Base-by-base conservation (phyloP, 2,113 vertebrate genomes). In the Dascyllus trimaculatus region DNA sequence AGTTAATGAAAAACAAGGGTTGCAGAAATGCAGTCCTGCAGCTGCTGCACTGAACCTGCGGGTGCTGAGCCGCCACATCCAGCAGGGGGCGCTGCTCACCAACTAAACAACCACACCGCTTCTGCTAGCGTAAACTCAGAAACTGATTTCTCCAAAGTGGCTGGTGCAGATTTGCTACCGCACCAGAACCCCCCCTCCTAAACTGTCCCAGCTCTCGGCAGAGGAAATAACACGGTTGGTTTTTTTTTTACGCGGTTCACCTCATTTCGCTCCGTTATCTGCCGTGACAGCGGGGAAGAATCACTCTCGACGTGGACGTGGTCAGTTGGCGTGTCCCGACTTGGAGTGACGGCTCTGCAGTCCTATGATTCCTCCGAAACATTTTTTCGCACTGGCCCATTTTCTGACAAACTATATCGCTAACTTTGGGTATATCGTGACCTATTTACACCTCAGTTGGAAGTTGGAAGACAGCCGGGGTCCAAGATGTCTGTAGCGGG, bases 401-500 rank as follows among this genome's bases (percentile, higher is more conserved):
- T 72, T 85, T 81, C 62, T 73, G 19, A 76, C 53, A 45, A 73
- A 85, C 61, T 84, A 32, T 40, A 68, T 11, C 58, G 38, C 70
- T 62, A 74, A 78, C 69, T 83, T 77, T 65, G 48, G 17, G 57
- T 64, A 15, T 25, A 46, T 56, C 51, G 32, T 35, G 32, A 74
- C 75, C 66, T 51, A 15, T 73, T 70, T 78, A 62, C 73, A 24
- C 57, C 57, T 65, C 65, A 29, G 57, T 70, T 61, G 80, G 71
- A 70, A 74, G 73, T 51, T 25, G 80, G 78, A 90, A 71, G 72
- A 87, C 66, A 52, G 58, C 29, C 68, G 43, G 82, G 74, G 57
- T 67, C 82, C 95, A 94, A 91, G 88, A 99, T 99, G 98, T 99
- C 97, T 88, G 97, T 98, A 70, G 97, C 97, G 71, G 98, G 98